Evolutionary conservation across 2,113 vertebrate genomes (phyloP).

Genomic region (Etia nguti): DNA sequence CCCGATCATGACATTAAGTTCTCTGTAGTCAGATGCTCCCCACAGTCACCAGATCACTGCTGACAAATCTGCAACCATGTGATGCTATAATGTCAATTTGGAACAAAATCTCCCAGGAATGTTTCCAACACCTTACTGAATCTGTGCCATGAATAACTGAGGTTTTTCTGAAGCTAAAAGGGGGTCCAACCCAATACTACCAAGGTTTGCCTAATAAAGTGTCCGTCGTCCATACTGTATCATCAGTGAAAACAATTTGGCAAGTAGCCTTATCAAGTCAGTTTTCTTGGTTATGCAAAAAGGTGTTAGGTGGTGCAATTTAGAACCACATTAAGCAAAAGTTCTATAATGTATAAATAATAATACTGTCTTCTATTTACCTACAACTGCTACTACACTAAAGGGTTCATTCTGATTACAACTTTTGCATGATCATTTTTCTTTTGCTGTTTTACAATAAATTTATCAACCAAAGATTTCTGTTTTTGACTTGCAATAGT

Average conservation of each 20-base stretch:
- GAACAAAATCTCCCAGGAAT: neutral
- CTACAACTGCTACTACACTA: neutral
- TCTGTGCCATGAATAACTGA: neutral
- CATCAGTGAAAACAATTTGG: neutral
- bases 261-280: neutral
- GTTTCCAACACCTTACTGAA: neutral
- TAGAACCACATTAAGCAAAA: neutral
- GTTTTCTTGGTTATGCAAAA: neutral
- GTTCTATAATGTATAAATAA: neutral
- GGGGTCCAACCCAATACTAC: neutral
- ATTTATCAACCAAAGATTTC: neutral
- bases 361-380: neutral
- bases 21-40: neutral
- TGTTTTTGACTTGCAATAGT: neutral
- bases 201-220: neutral
- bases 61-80: neutral
- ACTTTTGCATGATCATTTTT: neutral
- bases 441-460: neutral
- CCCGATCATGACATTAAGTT: neutral
- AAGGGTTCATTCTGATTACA: neutral
- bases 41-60: neutral
- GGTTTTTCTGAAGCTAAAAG: neutral
- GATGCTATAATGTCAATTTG: neutral
- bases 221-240: neutral
- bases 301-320: neutral